Percentiles rank a stretch among this genome's conserved stretches.
Evolutionary conservation across 2,888 invertebrate species (phyloP).

Genomic region (Lottia gigantea): DNA sequence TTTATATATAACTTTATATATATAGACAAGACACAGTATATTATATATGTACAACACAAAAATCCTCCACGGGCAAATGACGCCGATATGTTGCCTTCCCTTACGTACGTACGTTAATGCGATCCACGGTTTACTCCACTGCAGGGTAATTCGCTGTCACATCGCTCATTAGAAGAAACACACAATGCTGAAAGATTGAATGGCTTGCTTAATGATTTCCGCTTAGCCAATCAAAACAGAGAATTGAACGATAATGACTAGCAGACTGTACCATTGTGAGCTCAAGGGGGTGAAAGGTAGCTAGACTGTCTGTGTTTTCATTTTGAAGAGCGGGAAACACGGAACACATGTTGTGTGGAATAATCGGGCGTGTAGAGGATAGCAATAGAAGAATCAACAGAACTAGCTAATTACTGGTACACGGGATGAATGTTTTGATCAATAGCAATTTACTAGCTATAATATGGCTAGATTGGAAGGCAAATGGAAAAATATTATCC

Average conservation of each 20-base stretch:
- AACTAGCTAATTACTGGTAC: background rate
- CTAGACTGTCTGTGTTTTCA: background rate
- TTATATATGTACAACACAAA: too few relatives aligned
- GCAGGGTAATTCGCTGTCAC: constrained; percentile 8
- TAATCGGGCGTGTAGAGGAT: background rate
- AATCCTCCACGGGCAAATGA: too few relatives aligned
- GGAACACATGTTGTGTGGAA: constrained; percentile 7
- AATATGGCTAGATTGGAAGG: constrained; percentile 6
- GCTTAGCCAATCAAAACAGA: constrained; percentile 11
- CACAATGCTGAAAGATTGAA: constrained; percentile 11
- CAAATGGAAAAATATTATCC: too few relatives aligned
- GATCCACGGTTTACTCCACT: too few relatives aligned
- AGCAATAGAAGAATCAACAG: constrained; percentile 5
- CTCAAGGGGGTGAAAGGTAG: background rate
- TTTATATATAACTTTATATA: too few relatives aligned
- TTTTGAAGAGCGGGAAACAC: constrained; percentile 1
- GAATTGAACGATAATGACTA: constrained; percentile 8
- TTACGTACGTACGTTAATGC: too few relatives aligned
- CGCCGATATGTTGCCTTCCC: too few relatives aligned
- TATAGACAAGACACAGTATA: too few relatives aligned
- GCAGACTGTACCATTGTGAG: background rate
- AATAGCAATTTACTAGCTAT: constrained; percentile 5
- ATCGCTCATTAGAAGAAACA: constrained; percentile 9
- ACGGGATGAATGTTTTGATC: background rate
- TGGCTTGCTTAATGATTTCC: constrained; percentile 10